These are phyloP conservation scores for Micronycteris hirsuta DNA, from an alignment of 2,113 vertebrate species.

Conservation along the genomic window DNA sequence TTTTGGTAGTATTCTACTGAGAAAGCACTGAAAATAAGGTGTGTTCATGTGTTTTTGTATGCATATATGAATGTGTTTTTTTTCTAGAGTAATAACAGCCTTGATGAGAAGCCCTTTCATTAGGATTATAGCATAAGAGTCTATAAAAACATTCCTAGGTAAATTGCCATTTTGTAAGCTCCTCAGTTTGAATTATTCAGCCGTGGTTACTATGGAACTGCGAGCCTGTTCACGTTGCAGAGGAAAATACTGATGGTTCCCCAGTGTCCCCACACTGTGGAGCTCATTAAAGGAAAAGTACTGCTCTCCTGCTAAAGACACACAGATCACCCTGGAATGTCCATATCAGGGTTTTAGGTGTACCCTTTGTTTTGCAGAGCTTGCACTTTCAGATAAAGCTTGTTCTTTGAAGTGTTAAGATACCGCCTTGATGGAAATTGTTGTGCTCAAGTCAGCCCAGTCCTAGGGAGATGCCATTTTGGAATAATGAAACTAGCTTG, in stretches of 20 bases:
- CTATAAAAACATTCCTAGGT: conserved; percentile 17
- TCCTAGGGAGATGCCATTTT: neutral
- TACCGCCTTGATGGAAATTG: neutral
- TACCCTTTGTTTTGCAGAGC: neutral
- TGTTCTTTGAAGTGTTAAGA: neutral
- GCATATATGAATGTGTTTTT: neutral
- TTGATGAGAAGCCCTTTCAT: neutral
- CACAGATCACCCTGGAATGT: neutral
- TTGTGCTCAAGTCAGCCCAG: neutral
- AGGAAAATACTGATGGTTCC: conserved; percentile 52
- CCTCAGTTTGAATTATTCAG: conserved; percentile 51
- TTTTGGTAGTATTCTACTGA: neutral
- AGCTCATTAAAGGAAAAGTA: conserved; percentile 71
- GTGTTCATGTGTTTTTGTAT: neutral
- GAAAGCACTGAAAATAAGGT: neutral
- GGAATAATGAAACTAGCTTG: neutral
- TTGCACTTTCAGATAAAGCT: neutral
- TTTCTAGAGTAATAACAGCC: neutral
- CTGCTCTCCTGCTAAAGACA: neutral
- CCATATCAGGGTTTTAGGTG: neutral
- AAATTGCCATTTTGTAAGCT: conserved; percentile 56
- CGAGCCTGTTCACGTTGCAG: conserved; percentile 46
- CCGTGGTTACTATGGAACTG: conserved; percentile 54
- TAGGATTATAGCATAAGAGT: neutral
- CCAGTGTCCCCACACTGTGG: conserved; percentile 31